Conservation (phyloP, 2,888 invertebrate species). For the Epinotia demarniana region DNA sequence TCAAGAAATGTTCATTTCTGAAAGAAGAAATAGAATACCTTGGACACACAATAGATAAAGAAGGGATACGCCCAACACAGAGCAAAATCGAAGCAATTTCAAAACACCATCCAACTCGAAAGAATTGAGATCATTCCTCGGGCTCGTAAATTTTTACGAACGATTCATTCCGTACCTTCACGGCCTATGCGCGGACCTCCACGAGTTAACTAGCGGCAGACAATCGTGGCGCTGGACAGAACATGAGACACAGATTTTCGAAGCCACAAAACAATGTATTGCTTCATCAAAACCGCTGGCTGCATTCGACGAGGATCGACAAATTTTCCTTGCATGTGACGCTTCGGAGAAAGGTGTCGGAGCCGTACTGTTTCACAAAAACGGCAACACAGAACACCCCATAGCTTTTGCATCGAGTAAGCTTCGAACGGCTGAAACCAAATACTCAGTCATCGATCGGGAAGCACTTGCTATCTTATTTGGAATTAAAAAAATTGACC, state of each 20-base stretch:
- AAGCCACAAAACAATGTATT: too few species aligned
- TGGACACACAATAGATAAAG: constrained; percentile 38
- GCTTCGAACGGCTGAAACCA: constrained; percentile 31
- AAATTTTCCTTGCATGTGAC: constrained; percentile 24
- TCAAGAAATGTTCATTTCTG: constrained; percentile 38
- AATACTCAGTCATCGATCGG: constrained; percentile 43
- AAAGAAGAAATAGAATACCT: constrained; percentile 37
- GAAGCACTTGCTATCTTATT: constrained; percentile 43
- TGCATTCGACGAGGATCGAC: constrained; percentile 34
- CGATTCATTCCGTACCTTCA: too few species aligned
- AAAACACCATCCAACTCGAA: constrained; percentile 6
- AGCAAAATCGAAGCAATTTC: constrained; percentile 31
- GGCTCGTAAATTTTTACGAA: constrained; percentile 33
- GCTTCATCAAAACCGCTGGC: constrained; percentile 9
- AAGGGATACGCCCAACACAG: constrained; percentile 37
- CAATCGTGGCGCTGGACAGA: too few species aligned
- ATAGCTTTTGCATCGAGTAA: constrained; percentile 39
- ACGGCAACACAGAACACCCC: constrained; percentile 23
- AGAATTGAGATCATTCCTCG: constrained; percentile 27
- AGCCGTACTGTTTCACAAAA: constrained; percentile 31
- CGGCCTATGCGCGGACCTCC: too few species aligned
- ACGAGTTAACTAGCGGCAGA: too few species aligned
- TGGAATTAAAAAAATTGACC: constrained; percentile 43
- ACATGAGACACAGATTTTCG: too few species aligned
- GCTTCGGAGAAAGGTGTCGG: constrained; percentile 36